Conservation (phyloP, 2,797 vertebrate genomes). For the Sebastes alutus region DNA sequence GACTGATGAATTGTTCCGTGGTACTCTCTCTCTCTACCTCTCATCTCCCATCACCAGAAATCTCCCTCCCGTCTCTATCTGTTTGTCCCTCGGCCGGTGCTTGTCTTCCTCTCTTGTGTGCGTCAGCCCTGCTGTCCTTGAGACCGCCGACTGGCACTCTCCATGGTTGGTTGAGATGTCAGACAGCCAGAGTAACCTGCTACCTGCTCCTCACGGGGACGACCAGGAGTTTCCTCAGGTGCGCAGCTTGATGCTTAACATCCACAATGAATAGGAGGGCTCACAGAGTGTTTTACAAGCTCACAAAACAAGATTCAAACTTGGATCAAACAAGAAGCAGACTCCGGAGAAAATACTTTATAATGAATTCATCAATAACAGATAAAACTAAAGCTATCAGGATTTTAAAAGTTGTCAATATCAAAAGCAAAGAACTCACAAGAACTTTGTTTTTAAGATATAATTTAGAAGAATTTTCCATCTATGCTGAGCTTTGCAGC, state of each 20-base stretch:
- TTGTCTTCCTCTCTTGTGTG: not conserved
- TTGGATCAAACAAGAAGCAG: not conserved
- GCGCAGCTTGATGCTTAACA: not conserved
- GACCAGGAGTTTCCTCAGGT: not conserved
- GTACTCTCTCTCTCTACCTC: constrained; percentile 16
- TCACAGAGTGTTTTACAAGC: not conserved
- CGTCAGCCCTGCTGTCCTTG: constrained; percentile 40
- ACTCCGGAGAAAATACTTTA: not conserved
- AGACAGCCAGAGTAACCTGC: constrained; percentile 11
- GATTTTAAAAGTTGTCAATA: not conserved
- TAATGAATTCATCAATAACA: accelerated
- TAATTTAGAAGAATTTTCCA: not conserved
- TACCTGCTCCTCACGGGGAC: not conserved
- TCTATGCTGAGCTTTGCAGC: not conserved
- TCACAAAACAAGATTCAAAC: not conserved
- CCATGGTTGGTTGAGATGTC: constrained; percentile 20
- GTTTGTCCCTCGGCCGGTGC: not conserved
- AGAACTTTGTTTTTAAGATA: not conserved
- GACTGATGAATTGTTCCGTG: constrained; percentile 66
- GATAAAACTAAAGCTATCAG: not conserved
- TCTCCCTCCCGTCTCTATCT: constrained; percentile 1
- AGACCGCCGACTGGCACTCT: constrained; percentile 11
- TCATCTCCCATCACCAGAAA: constrained; percentile 3
- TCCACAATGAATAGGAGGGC: not conserved
- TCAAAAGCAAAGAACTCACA: not conserved